Conservation (phyloP, 2,888 invertebrate genomes). For the Perizoma affinitatum region DNA sequence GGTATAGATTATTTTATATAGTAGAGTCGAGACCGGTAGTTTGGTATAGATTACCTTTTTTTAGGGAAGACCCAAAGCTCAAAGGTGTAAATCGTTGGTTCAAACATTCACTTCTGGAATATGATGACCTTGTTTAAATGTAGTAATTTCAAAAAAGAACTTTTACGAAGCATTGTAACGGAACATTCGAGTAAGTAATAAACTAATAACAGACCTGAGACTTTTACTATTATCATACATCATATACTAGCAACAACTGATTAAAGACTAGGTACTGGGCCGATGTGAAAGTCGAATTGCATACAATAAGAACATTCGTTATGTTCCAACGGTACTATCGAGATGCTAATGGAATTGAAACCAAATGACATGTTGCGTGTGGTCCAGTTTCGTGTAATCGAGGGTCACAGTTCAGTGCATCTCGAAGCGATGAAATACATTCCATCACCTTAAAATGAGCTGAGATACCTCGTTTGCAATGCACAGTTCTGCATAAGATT, state of each 20-base stretch:
- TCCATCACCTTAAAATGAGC: conserved; percentile 46
- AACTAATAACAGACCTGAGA: conserved; percentile 5
- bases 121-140: too few relatives aligned
- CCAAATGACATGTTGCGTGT: conserved; percentile 19
- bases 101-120: too few relatives aligned
- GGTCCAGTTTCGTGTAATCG: conserved; percentile 24
- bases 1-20: too few relatives aligned
- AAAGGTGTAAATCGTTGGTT: too few relatives aligned
- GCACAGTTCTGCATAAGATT: too few relatives aligned
- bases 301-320: conserved; percentile 41
- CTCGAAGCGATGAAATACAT: conserved; percentile 45
- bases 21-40: too few relatives aligned
- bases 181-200: neutral
- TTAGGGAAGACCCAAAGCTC: too few relatives aligned
- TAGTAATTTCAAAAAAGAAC: too few relatives aligned
- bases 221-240: conserved; percentile 38
- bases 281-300: conserved; percentile 50
- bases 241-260: conserved; percentile 34
- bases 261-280: conserved; percentile 44
- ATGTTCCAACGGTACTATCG: conserved; percentile 23
- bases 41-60: too few relatives aligned
- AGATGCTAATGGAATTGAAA: conserved; percentile 20
- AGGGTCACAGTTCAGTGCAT: conserved; percentile 47
- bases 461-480: neutral
- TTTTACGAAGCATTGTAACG: too few relatives aligned